Evolutionary conservation across 2,888 invertebrate species (phyloP).

Genomic region (Ypsolopha scabrella): DNA sequence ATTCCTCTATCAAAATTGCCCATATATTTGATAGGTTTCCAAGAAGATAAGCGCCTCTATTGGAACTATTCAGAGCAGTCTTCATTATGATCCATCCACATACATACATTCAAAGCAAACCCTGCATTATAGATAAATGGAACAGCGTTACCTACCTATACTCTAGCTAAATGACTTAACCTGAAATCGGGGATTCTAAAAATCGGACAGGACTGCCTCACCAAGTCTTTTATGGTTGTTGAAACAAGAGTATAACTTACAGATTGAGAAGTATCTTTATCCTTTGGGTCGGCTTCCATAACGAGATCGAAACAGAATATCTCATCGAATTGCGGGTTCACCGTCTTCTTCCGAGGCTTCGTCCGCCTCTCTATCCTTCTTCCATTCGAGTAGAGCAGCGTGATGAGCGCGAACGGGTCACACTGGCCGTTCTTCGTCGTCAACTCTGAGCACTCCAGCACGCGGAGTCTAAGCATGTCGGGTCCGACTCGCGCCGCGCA

Average conservation of each 20-base stretch:
- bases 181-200: too few species aligned
- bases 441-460: conserved; percentile 88
- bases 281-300: conserved; percentile 68
- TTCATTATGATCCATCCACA: too few species aligned
- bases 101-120: too few species aligned
- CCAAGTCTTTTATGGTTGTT: too few species aligned
- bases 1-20: too few species aligned
- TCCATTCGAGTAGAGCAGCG: conserved; percentile 83
- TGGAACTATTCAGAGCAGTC: too few species aligned
- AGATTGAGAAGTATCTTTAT: conserved; percentile 66
- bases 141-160: too few species aligned
- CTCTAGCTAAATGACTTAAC: too few species aligned
- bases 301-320: conserved; percentile 82
- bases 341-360: conserved; percentile 90
- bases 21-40: too few species aligned
- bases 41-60: too few species aligned
- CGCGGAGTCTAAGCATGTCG: conserved; percentile 71
- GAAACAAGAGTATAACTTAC: conserved; percentile 31
- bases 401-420: conserved; percentile 89
- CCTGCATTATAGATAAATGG: too few species aligned
- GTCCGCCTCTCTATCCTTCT: conserved; percentile 84
- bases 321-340: conserved; percentile 90
- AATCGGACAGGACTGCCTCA: too few species aligned
- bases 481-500: conserved; percentile 55
- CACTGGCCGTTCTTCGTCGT: conserved; percentile 91